Percentiles rank a stretch among this genome's conserved stretches.
Conservation (phyloP, 1,140 invertebrate genomes). For the Anastrepha obliqua region DNA sequence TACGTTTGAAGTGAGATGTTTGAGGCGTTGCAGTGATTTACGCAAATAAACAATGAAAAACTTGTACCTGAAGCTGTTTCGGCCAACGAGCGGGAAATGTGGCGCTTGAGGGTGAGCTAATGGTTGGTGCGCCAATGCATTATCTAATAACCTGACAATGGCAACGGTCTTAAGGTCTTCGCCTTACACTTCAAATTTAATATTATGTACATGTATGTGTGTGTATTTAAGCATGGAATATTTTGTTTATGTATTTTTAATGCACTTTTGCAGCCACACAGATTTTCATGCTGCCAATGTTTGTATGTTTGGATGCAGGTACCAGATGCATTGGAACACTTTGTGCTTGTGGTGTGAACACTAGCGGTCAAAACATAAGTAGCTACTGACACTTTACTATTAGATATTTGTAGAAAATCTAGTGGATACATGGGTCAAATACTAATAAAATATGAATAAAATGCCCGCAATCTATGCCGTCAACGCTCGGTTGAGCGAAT, state of each 20-base stretch:
- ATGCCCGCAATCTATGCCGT: too few species aligned
- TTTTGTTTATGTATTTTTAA: too few species aligned
- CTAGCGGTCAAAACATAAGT: not conserved
- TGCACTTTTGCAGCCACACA: too few species aligned
- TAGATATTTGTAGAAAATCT: not conserved
- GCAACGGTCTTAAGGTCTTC: not conserved
- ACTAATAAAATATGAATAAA: too few species aligned
- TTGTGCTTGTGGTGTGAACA: too few species aligned
- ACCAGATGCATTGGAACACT: too few species aligned
- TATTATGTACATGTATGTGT: not conserved
- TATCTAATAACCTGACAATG: conserved; percentile 2
- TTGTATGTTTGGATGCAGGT: too few species aligned
- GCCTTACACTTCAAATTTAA: not conserved
- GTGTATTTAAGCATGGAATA: not conserved
- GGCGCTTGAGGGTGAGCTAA: not conserved
- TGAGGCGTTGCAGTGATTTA: not conserved
- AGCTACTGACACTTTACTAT: not conserved
- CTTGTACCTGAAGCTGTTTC: not conserved
- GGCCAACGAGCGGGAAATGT: not conserved
- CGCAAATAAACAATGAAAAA: conserved; percentile 9
- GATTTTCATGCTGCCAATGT: too few species aligned
- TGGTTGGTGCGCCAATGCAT: not conserved
- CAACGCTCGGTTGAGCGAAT: too few species aligned
- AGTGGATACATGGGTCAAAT: too few species aligned
- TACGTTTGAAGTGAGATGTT: not conserved